Evolutionary conservation across 2,113 vertebrate genomes (phyloP).

Genomic region (Diphyllodes magnificus): DNA sequence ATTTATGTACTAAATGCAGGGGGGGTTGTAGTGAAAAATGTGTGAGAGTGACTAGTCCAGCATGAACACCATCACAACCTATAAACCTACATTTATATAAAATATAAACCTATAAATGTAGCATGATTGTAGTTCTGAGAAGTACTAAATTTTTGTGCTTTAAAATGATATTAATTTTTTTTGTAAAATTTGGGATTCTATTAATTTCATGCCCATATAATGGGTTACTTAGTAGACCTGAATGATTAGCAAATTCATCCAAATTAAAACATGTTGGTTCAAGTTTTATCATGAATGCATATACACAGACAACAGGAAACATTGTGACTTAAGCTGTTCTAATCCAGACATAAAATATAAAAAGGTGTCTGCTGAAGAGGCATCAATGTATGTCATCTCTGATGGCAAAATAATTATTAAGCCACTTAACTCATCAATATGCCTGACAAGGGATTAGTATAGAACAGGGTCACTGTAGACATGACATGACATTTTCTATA

Average conservation of each 20-base stretch:
- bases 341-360: background rate
- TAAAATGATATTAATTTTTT: background rate
- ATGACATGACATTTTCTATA: background rate
- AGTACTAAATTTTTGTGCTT: background rate
- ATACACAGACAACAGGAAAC: background rate
- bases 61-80: background rate
- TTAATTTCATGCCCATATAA: background rate
- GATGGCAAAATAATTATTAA: conserved; percentile 7
- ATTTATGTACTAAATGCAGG: background rate
- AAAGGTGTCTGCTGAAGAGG: background rate
- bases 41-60: background rate
- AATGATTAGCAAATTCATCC: background rate
- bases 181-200: background rate
- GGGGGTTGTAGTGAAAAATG: background rate
- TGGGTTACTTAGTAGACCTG: background rate
- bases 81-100: background rate
- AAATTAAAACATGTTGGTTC: background rate
- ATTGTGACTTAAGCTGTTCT: background rate
- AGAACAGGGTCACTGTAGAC: background rate
- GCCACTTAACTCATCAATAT: background rate
- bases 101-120: background rate
- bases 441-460: background rate
- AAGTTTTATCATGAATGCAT: background rate
- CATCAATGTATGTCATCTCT: background rate
- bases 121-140: background rate